phyloP scores from a whole-genome alignment of 2,888 invertebrate genomes.

The Ariolimax columbianus region DNA sequence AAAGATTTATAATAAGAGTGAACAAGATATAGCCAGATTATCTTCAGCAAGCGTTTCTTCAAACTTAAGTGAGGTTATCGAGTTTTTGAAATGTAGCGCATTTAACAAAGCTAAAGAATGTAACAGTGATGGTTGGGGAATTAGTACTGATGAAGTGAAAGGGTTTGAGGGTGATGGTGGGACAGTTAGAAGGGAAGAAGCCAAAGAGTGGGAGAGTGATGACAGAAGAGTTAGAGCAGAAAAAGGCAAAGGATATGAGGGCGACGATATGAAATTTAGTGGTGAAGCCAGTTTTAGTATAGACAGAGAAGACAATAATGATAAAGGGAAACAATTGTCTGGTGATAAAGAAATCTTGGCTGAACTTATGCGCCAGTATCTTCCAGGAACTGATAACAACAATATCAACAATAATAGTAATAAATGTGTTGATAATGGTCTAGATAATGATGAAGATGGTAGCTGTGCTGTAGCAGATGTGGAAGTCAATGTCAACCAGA shows the following conservation, averaged over 20 bases:
- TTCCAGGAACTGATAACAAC: slow-evolving; percentile 13
- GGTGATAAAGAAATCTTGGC: background rate
- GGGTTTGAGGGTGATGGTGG: too few species aligned
- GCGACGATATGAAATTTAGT: background rate
- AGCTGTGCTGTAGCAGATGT: background rate
- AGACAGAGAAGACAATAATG: background rate
- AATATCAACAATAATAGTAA: background rate
- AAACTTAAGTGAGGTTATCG: slow-evolving; percentile 42
- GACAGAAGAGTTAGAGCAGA: background rate
- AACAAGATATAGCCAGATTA: background rate
- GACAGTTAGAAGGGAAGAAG: too few species aligned
- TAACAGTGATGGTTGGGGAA: background rate
- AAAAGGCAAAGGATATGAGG: background rate
- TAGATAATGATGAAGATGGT: background rate
- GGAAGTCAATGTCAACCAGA: slow-evolving; percentile 40
- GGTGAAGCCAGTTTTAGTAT: background rate
- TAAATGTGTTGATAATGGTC: background rate
- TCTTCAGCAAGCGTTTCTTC: slow-evolving; percentile 14
- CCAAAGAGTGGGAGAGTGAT: background rate
- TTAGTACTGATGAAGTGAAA: too few species aligned
- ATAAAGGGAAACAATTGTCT: background rate
- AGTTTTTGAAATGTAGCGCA: slow-evolving; percentile 38
- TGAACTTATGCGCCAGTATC: slow-evolving; percentile 21
- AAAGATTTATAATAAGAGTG: background rate
- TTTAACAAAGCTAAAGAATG: slow-evolving; percentile 9